Conservation (phyloP, 2,888 invertebrate species). For the Drosophila seclusa region DNA sequence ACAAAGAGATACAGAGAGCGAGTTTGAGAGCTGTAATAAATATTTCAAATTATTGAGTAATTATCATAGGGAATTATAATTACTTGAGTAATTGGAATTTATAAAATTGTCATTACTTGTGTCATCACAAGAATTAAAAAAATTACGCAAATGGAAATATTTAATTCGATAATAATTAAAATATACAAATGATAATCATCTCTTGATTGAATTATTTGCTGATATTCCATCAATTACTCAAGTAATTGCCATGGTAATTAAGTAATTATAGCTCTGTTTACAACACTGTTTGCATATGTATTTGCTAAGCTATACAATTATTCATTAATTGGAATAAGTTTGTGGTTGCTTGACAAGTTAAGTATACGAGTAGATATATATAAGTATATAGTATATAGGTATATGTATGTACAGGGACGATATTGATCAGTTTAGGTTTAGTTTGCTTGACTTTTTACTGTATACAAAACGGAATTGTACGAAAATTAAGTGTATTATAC, state of each 20-base stretch:
- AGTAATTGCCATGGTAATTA: slow-evolving; percentile 6
- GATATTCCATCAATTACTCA: slow-evolving; percentile 6
- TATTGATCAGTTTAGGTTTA: slow-evolving; percentile 30
- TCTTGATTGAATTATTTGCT: background rate
- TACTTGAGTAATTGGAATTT: background rate
- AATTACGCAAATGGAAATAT: background rate
- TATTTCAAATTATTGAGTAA: slow-evolving; percentile 14
- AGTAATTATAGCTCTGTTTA: slow-evolving; percentile 1
- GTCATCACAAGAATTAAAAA: background rate
- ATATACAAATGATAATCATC: background rate
- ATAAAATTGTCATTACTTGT: background rate
- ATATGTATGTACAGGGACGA: slow-evolving; percentile 47
- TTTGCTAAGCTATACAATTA: background rate
- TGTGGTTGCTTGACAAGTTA: slow-evolving; percentile 21
- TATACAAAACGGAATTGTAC: slow-evolving; percentile 30
- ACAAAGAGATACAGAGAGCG: slow-evolving; percentile 14
- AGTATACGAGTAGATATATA: slow-evolving; percentile 50
- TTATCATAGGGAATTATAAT: background rate
- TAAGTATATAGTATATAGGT: slow-evolving; percentile 29
- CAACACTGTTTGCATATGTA: slow-evolving; percentile 3
- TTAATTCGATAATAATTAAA: background rate
- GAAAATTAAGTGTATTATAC: slow-evolving; percentile 67
- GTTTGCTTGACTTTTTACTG: slow-evolving; percentile 26
- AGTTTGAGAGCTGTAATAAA: slow-evolving; percentile 7
- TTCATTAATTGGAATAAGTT: background rate